phyloP scores from a whole-genome alignment of 1,140 invertebrate species.

The Lucilia sericata region DNA sequence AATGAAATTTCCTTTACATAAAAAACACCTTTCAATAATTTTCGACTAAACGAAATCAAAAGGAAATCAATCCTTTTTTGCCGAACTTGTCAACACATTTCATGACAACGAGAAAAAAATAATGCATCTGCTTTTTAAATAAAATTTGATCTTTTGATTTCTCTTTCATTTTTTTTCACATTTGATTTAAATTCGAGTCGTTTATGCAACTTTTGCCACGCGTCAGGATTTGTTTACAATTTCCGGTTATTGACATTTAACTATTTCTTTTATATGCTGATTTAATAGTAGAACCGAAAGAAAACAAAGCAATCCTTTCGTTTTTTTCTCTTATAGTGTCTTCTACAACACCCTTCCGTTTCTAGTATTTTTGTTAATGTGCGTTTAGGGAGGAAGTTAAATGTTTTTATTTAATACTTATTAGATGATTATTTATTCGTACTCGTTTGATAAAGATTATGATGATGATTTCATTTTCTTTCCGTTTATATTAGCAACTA shows the following conservation, averaged over 20 bases:
- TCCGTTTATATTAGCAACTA: conserved; percentile 17
- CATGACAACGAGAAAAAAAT: not conserved
- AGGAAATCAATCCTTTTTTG: conserved; percentile 25
- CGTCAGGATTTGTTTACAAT: conserved; percentile 35
- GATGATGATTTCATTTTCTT: conserved; percentile 36
- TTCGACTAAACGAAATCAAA: not conserved
- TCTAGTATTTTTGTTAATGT: not conserved
- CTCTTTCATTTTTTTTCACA: not conserved
- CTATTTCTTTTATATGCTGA: not conserved
- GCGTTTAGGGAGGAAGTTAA: conserved; percentile 35
- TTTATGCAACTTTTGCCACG: conserved; percentile 25
- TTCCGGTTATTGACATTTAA: conserved; percentile 39
- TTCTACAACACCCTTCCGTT: not conserved
- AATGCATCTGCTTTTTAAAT: conserved; percentile 33
- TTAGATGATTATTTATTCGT: conserved; percentile 37
- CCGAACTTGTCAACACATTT: conserved; percentile 37
- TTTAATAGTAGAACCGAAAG: not conserved
- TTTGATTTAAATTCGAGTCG: not conserved
- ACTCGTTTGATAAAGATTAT: not conserved
- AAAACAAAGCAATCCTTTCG: conserved; percentile 26
- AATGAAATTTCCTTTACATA: not conserved
- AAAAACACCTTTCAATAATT: conserved; percentile 30
- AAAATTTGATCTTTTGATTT: conserved; percentile 36
- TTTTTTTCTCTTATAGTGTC: not conserved
- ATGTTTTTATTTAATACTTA: conserved; percentile 44